These are phyloP conservation scores for Xiphophorus hellerii DNA, from an alignment of 2,113 vertebrate genomes.

Conservation along the genomic window DNA sequence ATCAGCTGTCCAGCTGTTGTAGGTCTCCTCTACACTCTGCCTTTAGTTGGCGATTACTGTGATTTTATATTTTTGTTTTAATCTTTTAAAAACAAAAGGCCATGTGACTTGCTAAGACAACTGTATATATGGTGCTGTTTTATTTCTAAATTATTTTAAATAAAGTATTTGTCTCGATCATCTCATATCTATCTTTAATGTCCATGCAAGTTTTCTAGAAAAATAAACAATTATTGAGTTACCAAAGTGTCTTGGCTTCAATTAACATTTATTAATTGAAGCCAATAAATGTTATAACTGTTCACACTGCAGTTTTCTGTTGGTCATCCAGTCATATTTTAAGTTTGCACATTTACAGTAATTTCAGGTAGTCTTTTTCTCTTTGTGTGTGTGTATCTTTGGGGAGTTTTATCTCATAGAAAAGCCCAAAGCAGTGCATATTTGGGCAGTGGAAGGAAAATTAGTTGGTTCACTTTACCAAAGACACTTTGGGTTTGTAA, in stretches of 20 bases:
- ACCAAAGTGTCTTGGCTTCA: not conserved
- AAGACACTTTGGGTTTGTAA: not conserved
- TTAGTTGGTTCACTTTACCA: too few species aligned
- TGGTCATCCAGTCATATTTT: not conserved
- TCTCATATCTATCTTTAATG: not conserved
- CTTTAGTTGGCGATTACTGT: not conserved
- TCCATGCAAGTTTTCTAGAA: not conserved
- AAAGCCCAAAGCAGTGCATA: not conserved
- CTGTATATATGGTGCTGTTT: slow-evolving; percentile 5
- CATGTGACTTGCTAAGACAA: not conserved
- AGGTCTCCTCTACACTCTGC: not conserved
- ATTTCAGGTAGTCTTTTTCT: too few species aligned
- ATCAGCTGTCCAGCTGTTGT: slow-evolving; percentile 65
- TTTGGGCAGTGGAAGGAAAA: too few species aligned
- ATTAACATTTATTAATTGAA: too few species aligned
- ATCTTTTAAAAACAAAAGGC: not conserved
- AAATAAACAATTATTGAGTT: not conserved
- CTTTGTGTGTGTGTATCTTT: not conserved
- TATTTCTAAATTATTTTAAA: slow-evolving; percentile 58
- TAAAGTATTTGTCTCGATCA: slow-evolving; percentile 41
- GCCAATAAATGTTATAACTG: not conserved
- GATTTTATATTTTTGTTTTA: not conserved
- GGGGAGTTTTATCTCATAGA: not conserved
- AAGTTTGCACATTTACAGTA: too few species aligned
- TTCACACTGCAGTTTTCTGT: too few species aligned